Percentiles rank a stretch among this genome's conserved stretches.
These are phyloP conservation scores for Blastobasis adustella DNA, from an alignment of 2,888 invertebrate species.

Conservation along the genomic window DNA sequence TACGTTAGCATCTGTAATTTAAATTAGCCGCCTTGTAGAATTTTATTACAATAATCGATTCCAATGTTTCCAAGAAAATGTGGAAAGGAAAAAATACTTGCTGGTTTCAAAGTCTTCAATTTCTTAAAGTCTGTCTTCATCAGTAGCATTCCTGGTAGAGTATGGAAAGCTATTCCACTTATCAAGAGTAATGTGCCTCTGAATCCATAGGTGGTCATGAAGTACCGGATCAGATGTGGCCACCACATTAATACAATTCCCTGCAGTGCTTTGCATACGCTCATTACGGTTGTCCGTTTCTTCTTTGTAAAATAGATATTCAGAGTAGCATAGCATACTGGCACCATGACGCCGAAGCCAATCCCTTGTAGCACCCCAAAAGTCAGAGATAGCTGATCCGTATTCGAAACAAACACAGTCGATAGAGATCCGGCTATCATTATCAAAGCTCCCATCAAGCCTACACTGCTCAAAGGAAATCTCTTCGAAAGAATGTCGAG, in stretches of 20 bases:
- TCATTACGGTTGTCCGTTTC: slow-evolving; percentile 77
- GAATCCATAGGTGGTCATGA: slow-evolving; percentile 74
- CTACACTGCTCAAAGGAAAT: slow-evolving; percentile 69
- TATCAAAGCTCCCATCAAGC: slow-evolving; percentile 69
- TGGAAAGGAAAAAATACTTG: slow-evolving; percentile 50
- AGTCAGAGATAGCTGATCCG: slow-evolving; percentile 71
- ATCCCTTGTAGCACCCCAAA: slow-evolving; percentile 75
- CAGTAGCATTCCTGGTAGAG: slow-evolving; percentile 73
- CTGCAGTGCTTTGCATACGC: slow-evolving; percentile 75
- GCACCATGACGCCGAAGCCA: slow-evolving; percentile 78
- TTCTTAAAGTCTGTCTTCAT: slow-evolving; percentile 60
- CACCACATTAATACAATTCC: slow-evolving; percentile 74
- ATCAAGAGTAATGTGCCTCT: slow-evolving; percentile 76
- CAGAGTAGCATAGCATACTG: slow-evolving; percentile 77
- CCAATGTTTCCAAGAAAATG: slow-evolving; percentile 9
- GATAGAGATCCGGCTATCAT: slow-evolving; percentile 68
- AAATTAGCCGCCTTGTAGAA: neutral
- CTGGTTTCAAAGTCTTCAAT: slow-evolving; percentile 30
- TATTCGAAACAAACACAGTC: slow-evolving; percentile 68
- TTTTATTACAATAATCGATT: neutral
- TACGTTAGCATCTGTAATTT: slow-evolving; percentile 21
- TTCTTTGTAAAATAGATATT: slow-evolving; percentile 76
- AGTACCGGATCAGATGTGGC: slow-evolving; percentile 69
- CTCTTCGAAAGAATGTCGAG: slow-evolving; percentile 72
- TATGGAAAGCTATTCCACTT: slow-evolving; percentile 75